Evolutionary conservation across 2,888 invertebrate genomes (phyloP), one percentile per base, ranked within the genome.

Genomic region (Notodonta dromedarius): DNA sequence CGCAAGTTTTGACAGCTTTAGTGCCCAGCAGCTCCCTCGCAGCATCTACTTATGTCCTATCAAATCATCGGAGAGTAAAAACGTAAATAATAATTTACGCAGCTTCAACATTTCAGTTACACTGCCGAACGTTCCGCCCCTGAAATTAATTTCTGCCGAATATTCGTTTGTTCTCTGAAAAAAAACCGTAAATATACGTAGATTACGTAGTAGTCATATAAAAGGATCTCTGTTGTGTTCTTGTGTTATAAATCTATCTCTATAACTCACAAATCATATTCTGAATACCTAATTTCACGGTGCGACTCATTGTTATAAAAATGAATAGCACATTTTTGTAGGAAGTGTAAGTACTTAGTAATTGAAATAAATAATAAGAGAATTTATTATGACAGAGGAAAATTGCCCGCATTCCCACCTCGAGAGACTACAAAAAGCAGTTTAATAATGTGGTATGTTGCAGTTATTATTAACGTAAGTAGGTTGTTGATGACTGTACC

Each of bases 311-410:
- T 12, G 14, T 35, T 42, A 57, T 62, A 54, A 14, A 24, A 54
- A 52, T 52, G 5, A 59, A 54, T 53, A 57, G 53, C 48, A 56
- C 52, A 59, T 54, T 53, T 59, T 57, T 44, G 16, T 48, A 6
- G 39, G 35, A 57, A 44, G 55, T 12, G 55, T n/a, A n/a, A n/a
- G n/a, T 46, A 56, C n/a, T 4, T 60, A 57, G 54, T 67, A 60
- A 61, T 7, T 24, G 61, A 67, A 62, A 77, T 61, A 70, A 73
- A 77, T 76, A 59, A 60, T 63, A 56, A 62, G 72, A 71, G 57
- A 76, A 76, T 77, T 74, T 77, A 80, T 80, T 77, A 78, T 68
- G 73, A 73, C 70, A 57, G 48, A 32, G 32, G 32, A 58, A 62
- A 57, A 62, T 32, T 46, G 58, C 35, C 9, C 16, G 40, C 32